Conservation (phyloP, 2,113 vertebrate genomes). For the Donacobius atricapilla region DNA sequence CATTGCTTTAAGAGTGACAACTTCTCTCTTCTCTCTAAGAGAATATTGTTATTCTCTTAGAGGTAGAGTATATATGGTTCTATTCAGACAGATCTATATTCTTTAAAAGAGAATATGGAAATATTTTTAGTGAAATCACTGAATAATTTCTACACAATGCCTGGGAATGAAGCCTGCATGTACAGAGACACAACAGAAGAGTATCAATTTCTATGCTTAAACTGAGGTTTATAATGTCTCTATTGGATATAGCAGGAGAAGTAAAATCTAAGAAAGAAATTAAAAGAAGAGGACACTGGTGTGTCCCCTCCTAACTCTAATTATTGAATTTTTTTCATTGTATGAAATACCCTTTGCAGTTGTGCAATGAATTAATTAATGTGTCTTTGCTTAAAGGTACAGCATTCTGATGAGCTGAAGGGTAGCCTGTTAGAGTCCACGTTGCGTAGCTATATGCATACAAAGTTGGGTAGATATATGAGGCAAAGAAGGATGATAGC, state of each 20-base stretch:
- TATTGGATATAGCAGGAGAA: neutral
- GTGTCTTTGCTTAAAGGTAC: neutral
- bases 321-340: neutral
- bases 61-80: neutral
- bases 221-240: neutral
- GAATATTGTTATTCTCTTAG: neutral
- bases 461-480: no score
- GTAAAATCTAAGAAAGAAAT: neutral
- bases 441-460: neutral
- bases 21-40: no score
- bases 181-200: neutral
- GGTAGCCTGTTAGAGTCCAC: neutral
- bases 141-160: neutral
- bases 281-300: neutral
- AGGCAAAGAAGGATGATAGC: neutral
- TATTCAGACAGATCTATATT: neutral
- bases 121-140: neutral
- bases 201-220: neutral
- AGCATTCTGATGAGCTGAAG: neutral
- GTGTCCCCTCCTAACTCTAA: neutral
- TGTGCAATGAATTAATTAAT: neutral
- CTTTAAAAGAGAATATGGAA: neutral
- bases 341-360: neutral
- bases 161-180: accelerated
- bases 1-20: neutral